Conservation (phyloP, 2,797 vertebrate genomes). For the Aeoliscus strigatus region DNA sequence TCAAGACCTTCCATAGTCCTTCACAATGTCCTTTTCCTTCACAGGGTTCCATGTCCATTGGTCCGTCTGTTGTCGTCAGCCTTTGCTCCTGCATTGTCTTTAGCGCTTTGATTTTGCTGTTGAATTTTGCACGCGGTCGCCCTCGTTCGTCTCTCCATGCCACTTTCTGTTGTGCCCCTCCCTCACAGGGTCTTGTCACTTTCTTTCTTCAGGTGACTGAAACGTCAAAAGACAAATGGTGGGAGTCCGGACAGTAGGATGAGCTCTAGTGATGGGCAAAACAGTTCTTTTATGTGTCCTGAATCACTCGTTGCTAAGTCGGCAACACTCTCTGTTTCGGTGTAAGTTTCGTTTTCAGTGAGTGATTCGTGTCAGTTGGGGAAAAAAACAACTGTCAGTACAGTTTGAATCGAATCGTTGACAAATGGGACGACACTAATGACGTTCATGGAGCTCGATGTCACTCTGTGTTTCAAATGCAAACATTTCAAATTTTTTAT, state of each 20-base stretch:
- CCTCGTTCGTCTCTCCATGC: slow-evolving; percentile 39
- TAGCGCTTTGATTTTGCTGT: slow-evolving; percentile 50
- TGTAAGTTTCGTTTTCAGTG: too few species aligned
- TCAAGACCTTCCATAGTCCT: slow-evolving; percentile 28
- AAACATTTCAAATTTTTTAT: too few species aligned
- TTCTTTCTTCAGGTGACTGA: slow-evolving; percentile 98
- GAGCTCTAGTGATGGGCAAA: too few species aligned
- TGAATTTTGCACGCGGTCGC: slow-evolving; percentile 41
- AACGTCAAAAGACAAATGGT: slow-evolving; percentile 36
- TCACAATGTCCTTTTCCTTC: slow-evolving; percentile 26
- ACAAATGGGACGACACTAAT: too few species aligned
- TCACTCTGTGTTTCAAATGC: too few species aligned
- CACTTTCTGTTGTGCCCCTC: slow-evolving; percentile 60
- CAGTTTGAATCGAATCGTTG: too few species aligned
- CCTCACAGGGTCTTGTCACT: slow-evolving; percentile 97
- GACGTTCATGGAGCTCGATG: too few species aligned
- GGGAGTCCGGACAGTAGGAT: not conserved
- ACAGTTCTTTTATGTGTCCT: too few species aligned
- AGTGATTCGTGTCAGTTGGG: too few species aligned
- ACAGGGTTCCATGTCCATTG: slow-evolving; percentile 27
- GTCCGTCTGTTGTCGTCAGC: slow-evolving; percentile 34
- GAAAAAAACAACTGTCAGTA: too few species aligned
- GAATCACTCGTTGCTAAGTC: too few species aligned
- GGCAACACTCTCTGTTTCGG: too few species aligned
- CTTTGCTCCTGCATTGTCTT: slow-evolving; percentile 45